A percentile compares a stretch with the other conserved stretches of the same genome.
Evolutionary conservation across 2,113 vertebrate species (phyloP).

Genomic region (Cygnus buccinator): DNA sequence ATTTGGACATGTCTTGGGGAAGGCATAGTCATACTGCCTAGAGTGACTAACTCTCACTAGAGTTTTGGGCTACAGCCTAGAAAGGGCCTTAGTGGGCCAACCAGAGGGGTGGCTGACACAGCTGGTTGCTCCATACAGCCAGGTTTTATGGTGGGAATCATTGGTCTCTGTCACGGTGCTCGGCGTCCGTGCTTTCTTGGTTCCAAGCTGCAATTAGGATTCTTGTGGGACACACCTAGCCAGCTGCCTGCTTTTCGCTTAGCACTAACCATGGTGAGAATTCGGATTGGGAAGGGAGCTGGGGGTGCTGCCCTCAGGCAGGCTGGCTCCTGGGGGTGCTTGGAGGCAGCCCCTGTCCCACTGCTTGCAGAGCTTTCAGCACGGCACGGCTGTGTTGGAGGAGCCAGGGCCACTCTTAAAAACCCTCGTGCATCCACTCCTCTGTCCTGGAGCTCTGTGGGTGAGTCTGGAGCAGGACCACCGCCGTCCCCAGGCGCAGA

Average conservation of each 20-base stretch:
- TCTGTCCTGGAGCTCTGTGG: neutral
- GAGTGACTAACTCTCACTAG: neutral
- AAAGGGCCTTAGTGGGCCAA: neutral
- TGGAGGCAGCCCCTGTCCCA: neutral
- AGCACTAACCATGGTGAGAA: neutral
- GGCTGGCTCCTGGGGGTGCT: too few species aligned
- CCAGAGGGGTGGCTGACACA: neutral
- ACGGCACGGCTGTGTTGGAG: neutral
- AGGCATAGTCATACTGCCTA: neutral
- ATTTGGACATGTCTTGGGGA: neutral
- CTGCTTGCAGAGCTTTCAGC: neutral
- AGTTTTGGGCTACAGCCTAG: neutral
- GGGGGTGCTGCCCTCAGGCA: neutral
- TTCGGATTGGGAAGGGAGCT: neutral
- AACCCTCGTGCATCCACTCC: fast-evolving
- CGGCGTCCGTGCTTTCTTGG: neutral
- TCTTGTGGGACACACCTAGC: neutral
- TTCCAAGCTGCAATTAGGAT: neutral
- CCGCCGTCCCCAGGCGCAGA: neutral
- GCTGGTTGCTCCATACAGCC: neutral
- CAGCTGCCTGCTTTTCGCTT: neutral
- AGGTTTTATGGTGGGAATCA: neutral
- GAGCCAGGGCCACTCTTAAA: neutral
- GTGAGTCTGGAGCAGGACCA: neutral
- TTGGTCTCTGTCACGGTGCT: neutral